Evolutionary conservation across 2,888 invertebrate species (phyloP), one percentile per base, ranked within the genome.

Genomic region (Papilio protenor): DNA sequence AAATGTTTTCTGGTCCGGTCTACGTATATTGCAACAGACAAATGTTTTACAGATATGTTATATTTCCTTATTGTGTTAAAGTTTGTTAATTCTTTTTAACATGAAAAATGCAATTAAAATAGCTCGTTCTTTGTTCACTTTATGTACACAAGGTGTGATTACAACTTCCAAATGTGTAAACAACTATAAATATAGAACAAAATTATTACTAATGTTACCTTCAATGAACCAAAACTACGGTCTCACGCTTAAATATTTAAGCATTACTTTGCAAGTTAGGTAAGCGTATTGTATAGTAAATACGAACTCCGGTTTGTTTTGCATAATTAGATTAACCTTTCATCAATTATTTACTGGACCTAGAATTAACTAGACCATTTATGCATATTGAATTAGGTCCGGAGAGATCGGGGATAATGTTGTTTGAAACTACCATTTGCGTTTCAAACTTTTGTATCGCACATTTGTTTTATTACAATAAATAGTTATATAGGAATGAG

Each of bases 291-390:
- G 84, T 84, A 85, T 90, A 90, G 88, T 90, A 87, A 84, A 86
- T 85, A 86, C 87, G 87, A 91, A 91, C 88, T 89, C 84, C 76
- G 81, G 83, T 85, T 85, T 88, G 84, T 89, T 92, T 91, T 90
- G 87, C 89, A 91, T 92, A 92, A 91, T 92, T 90, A 88, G 88
- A 89, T 91, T 89, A 90, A 88, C 84, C 86, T 85, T 81, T 87
- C 87, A 75, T 75, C 55, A 78, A 75, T 78, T 72, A 78, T 75
- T 78, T 71, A 75, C 77, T 61, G 75, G 74, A 52, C 70, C 69
- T 69, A 52, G 73, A 69, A 77, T 73, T 57, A 74, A 77, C 73
- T 74, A 61, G 47, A n/a, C 69, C 59, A 71, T 77, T 77, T 75
- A 75, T 74, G 77, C 66, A 73, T 66, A 74, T 74, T 74, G 59